phyloP scores from a whole-genome alignment of 2,797 vertebrate species.

The Meda fulgida region DNA sequence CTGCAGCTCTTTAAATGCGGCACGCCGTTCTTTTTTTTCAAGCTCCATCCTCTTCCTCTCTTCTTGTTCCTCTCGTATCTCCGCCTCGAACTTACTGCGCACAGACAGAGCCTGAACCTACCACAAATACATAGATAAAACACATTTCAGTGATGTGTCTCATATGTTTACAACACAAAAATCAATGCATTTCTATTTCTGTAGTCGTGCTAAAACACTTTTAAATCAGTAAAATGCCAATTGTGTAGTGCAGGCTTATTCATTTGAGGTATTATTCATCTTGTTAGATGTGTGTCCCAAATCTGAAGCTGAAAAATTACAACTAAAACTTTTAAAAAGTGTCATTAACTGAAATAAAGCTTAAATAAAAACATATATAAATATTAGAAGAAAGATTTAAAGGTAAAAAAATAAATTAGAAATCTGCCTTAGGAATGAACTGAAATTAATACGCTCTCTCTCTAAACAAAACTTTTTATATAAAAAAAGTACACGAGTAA shows the following conservation, averaged over 20 bases:
- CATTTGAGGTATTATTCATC: neutral
- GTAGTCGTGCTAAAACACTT: neutral
- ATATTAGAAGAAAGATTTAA: neutral
- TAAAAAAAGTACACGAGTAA: no score
- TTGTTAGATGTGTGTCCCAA: neutral
- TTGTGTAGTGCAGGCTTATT: neutral
- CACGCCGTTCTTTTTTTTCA: conserved; percentile 86
- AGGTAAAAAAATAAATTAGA: neutral
- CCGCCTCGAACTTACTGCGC: conserved; percentile 91
- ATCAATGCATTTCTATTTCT: neutral
- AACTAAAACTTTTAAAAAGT: neutral
- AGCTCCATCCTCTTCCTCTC: conserved; percentile 86
- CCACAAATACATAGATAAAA: conserved; percentile 17
- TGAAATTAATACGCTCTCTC: no score
- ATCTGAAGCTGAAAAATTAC: neutral
- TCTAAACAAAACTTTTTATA: no score
- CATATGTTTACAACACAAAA: neutral
- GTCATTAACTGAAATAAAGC: neutral
- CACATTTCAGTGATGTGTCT: neutral
- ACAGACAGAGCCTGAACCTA: conserved; percentile 88
- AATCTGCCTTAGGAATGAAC: neutral
- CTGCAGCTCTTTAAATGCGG: conserved; percentile 92
- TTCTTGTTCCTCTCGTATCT: conserved; percentile 92
- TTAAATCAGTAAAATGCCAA: neutral
- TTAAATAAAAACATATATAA: neutral